Evolutionary conservation across 2,797 vertebrate species (phyloP), one percentile per base, ranked within the genome.

Genomic region (Vespertilio murinus): DNA sequence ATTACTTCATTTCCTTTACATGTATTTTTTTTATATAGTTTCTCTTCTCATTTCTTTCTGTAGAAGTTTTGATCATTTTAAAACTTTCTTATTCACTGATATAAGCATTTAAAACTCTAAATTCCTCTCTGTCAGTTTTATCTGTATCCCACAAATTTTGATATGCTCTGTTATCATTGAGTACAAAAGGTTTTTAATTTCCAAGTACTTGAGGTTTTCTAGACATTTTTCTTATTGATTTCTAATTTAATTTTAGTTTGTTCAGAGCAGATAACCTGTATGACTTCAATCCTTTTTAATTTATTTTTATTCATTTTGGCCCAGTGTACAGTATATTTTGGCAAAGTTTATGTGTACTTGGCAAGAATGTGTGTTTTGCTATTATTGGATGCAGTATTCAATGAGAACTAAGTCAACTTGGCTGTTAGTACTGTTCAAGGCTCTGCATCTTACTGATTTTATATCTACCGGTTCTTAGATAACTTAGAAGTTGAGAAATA

Each of bases 291-390:
- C 42, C 1, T 61, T 61, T 30, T 16, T 49, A 33, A 33, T 64
- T 33, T n/a, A 25, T 17, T 35, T 85, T 35, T 25, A 23, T 10
- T 85, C n/a, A 47, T 25, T 38, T 40, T 2, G 73, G 14, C 49
- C 35, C 38, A 17, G 4, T 4, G 4, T 4, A 23, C 1, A 20
- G 0, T 20, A 16, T 49, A 2, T 22, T 18, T n/a, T 4, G 52
- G 23, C 35, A 0, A 33, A 8, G 12, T 42, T 22, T 28, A 0
- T 5, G 28, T 20, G 65, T 28, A 42, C 52, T n/a, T 28, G 28
- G 56, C 28, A 49, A 13, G 64, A 18, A 61, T 14, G 59, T 59
- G 56, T 61, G 59, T 47, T 61, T 61, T 61, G 28, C 59, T 61
- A 30, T 61, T 61, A 5, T 61, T 14, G 28, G 28, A 28, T 30